A percentile compares a stretch with the other conserved stretches of the same genome.
phyloP scores from a whole-genome alignment of 2,888 invertebrate genomes.

The Rugalucina vietnamica region DNA sequence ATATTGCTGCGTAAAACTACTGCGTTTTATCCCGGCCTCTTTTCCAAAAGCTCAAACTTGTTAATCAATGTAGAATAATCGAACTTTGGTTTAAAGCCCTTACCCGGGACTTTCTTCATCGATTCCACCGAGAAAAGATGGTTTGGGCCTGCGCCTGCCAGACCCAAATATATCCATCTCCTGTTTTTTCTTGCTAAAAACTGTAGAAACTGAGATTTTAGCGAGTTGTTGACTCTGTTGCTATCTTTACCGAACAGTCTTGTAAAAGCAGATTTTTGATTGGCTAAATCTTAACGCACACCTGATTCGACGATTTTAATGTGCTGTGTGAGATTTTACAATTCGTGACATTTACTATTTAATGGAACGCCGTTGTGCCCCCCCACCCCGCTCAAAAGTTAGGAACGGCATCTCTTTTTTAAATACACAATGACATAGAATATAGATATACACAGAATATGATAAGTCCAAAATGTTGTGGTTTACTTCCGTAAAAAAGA shows the following conservation, averaged over 20 bases:
- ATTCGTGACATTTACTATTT: not conserved
- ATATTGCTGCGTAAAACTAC: no score
- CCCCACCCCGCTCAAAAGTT: not conserved
- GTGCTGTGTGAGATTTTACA: not conserved
- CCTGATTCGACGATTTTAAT: not conserved
- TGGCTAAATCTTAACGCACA: not conserved
- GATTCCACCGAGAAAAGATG: slow-evolving; percentile 51
- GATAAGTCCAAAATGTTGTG: no score
- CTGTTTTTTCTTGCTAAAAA: not conserved
- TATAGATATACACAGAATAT: no score
- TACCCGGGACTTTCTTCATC: slow-evolving; percentile 60
- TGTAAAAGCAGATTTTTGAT: not conserved
- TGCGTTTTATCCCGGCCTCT: no score
- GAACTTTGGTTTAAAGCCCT: no score
- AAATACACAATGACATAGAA: no score
- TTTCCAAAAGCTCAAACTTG: no score
- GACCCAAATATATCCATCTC: slow-evolving; percentile 59
- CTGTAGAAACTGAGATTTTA: not conserved
- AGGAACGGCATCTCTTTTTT: no score
- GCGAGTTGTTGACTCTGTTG: slow-evolving; percentile 62
- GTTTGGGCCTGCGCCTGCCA: slow-evolving; percentile 37
- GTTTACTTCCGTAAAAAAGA: no score
- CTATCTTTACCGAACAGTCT: slow-evolving; percentile 22
- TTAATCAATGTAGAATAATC: no score
- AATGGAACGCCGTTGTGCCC: not conserved